Conservation (phyloP, 2,113 vertebrate genomes). For the Rutilus rutilus region DNA sequence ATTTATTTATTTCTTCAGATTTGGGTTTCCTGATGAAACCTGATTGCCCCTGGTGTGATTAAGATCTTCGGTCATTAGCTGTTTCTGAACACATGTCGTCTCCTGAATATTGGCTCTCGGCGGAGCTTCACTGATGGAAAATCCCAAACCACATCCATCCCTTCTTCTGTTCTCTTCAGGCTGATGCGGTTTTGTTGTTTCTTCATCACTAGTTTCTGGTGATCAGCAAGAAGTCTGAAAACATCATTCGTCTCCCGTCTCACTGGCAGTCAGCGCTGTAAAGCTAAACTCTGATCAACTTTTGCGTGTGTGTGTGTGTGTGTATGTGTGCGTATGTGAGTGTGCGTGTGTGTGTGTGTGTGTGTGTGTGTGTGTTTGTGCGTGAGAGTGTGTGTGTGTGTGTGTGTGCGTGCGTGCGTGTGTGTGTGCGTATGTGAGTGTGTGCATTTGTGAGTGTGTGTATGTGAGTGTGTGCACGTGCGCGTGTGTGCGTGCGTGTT, state of each 20-base stretch:
- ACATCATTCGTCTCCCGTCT: neutral
- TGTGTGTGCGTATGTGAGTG: too few species aligned
- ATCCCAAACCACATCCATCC: neutral
- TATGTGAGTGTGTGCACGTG: too few species aligned
- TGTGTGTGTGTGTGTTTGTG: too few species aligned
- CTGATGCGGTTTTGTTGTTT: neutral
- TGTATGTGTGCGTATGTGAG: too few species aligned
- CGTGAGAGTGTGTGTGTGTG: too few species aligned
- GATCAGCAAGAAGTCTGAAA: neutral
- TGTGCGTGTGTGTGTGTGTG: too few species aligned
- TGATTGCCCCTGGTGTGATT: neutral
- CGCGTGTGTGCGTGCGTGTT: too few species aligned
- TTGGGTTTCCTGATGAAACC: neutral
- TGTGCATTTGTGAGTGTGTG: too few species aligned
- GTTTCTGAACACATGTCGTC: neutral
- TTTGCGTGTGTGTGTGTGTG: too few species aligned
- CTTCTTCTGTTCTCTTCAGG: neutral
- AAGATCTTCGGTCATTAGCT: neutral
- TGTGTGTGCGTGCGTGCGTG: accelerated
- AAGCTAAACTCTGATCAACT: neutral
- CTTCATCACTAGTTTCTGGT: neutral
- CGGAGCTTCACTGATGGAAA: neutral
- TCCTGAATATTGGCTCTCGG: neutral
- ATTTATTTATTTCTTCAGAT: too few species aligned
- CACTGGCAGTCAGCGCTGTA: neutral